Evolutionary conservation across 1,140 invertebrate species (phyloP).

Genomic region (Pogonus chalceus): DNA sequence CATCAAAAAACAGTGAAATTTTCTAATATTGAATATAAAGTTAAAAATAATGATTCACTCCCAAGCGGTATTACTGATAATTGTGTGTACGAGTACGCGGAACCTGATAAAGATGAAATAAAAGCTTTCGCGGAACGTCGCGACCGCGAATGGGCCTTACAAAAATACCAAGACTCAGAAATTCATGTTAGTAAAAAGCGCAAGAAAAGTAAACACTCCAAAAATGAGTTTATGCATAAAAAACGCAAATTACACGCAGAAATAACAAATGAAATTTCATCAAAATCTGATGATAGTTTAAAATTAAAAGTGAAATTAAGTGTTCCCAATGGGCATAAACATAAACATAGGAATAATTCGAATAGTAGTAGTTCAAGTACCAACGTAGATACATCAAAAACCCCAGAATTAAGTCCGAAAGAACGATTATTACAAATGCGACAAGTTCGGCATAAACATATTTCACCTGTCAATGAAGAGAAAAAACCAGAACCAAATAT

Average conservation of each 20-base stretch:
- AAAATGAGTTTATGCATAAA: slow-evolving; percentile 28
- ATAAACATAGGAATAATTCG: slow-evolving; percentile 22
- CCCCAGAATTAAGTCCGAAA: slow-evolving; percentile 22
- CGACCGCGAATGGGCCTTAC: slow-evolving; percentile 31
- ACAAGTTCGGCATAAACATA: slow-evolving; percentile 30
- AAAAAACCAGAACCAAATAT: not conserved
- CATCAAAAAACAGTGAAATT: slow-evolving; percentile 4
- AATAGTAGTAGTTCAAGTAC: slow-evolving; percentile 4
- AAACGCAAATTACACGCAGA: slow-evolving; percentile 30
- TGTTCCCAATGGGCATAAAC: slow-evolving; percentile 29
- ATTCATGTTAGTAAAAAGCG: slow-evolving; percentile 21
- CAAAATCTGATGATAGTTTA: slow-evolving; percentile 22
- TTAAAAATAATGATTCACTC: not conserved
- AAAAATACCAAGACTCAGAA: slow-evolving; percentile 28
- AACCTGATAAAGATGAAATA: slow-evolving; percentile 32
- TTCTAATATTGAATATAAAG: not conserved
- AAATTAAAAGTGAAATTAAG: slow-evolving; percentile 34
- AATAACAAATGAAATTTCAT: slow-evolving; percentile 23
- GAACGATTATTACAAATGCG: slow-evolving; percentile 33
- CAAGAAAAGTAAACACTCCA: slow-evolving; percentile 28
- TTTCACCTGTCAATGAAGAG: slow-evolving; percentile 15
- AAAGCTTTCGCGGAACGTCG: slow-evolving; percentile 31
- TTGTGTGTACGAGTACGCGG: slow-evolving; percentile 30
- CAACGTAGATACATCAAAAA: not conserved
- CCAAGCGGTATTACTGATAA: slow-evolving; percentile 1